Conservation (phyloP, 2,888 invertebrate genomes). For the Drosophila kanekoi region DNA sequence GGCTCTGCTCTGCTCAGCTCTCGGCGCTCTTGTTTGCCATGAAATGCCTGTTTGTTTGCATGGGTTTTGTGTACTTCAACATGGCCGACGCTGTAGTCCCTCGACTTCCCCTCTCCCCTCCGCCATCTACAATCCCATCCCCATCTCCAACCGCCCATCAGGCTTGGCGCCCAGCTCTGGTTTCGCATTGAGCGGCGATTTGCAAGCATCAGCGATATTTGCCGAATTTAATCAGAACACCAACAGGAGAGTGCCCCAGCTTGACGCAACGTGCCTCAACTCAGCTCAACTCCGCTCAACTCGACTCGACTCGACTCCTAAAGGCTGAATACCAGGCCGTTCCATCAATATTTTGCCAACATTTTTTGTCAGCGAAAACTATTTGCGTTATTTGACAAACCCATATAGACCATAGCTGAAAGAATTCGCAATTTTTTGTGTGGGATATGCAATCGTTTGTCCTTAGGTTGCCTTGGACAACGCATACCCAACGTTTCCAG, state of each 20-base stretch:
- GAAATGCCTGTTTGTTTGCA: conserved; percentile 79
- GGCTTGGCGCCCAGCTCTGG: conserved; percentile 32
- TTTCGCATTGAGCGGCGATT: conserved; percentile 70
- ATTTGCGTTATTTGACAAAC: conserved; percentile 7
- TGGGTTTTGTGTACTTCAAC: conserved; percentile 77
- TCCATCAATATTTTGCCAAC: conserved; percentile 32
- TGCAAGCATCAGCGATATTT: conserved; percentile 78
- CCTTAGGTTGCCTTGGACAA: too few species aligned
- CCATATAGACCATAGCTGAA: not conserved
- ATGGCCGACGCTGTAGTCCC: conserved; percentile 48
- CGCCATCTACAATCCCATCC: not conserved
- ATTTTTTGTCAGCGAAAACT: conserved; percentile 1
- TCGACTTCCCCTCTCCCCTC: not conserved
- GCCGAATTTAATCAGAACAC: conserved; percentile 75
- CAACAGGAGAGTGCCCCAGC: conserved; percentile 55
- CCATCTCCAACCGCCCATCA: not conserved
- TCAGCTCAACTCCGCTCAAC: conserved; percentile 3
- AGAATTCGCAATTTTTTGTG: not conserved
- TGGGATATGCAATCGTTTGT: not conserved
- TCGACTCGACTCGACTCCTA: conserved; percentile 18
- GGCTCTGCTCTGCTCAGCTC: conserved; percentile 22
- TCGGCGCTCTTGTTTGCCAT: conserved; percentile 63
- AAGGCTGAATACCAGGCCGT: conserved; percentile 22
- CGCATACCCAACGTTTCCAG: too few species aligned
- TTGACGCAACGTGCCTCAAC: conserved; percentile 7